Evolutionary conservation across 2,113 vertebrate species (phyloP), one percentile per base, ranked within the genome.

Genomic region (Elgaria multicarinata): DNA sequence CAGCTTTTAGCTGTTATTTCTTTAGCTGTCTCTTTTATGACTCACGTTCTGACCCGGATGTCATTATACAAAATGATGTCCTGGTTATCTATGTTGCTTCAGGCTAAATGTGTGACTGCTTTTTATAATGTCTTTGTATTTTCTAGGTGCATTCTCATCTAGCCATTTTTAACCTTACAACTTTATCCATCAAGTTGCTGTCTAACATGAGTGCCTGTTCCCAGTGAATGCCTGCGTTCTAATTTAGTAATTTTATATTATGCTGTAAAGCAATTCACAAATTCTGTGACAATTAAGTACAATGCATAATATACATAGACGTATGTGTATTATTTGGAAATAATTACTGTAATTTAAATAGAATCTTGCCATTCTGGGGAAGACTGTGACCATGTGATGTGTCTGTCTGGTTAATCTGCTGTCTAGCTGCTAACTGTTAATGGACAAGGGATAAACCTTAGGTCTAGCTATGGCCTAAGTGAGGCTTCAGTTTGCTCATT

Each of bases 51-150:
- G 85, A 89, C 75, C 62, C 55, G 80, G 28, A 91, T 36, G 76
- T 85, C 55, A 80, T 88, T 16, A 13, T 85, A 64, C 26, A 89
- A 82, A 93, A 93, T 64, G 20, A 75, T 93, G 36, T 12, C 44
- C 46, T 67, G 14, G 50, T 86, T 93, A 39, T 53, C 87, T 72
- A 33, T 85, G 44, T 44, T 76, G 50, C 31, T 93, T 89, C 55
- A 77, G 10, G n/a, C 36, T 90, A 86, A 91, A 93, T 83, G 87
- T 53, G 46, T 18, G 86, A 20, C 50, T 66, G 22, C 66, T 55
- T 92, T 92, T 64, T 74, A 89, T 64, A 93, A 77, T 13, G 6
- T 1, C 46, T 87, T 93, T 90, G 1, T 62, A 90, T 94, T 94
- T 91, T 39, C 39, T 67, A 20, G 1, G 20, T 89, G 46, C 81